Conservation (phyloP, 1,140 invertebrate genomes). For the Dryas iulia region DNA sequence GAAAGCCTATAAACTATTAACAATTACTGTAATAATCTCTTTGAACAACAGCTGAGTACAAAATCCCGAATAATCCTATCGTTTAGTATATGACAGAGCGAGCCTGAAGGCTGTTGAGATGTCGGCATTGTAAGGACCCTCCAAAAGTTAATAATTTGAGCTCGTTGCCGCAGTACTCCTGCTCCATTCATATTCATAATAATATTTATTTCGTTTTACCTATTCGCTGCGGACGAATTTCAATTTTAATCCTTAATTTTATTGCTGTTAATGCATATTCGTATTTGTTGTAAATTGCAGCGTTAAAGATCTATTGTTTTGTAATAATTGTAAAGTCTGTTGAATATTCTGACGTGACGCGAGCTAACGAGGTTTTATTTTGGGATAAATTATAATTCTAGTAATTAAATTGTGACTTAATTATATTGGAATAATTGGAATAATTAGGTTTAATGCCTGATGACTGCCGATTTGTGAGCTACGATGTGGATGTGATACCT, state of each 20-base stretch:
- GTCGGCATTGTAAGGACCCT: conserved; percentile 57
- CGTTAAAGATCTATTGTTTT: conserved; percentile 22
- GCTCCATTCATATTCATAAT: conserved; percentile 75
- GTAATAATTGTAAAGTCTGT: background rate
- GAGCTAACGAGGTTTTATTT: background rate
- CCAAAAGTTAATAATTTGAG: conserved; percentile 77
- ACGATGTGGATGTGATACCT: too few relatives aligned
- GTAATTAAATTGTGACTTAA: background rate
- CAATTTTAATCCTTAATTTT: conserved; percentile 76
- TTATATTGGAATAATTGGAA: background rate
- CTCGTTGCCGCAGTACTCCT: conserved; percentile 62
- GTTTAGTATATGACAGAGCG: conserved; percentile 55
- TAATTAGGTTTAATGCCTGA: background rate
- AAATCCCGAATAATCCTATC: conserved; percentile 37
- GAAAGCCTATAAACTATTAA: conserved; percentile 3
- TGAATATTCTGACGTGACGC: background rate
- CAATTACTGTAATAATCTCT: conserved; percentile 2
- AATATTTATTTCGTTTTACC: conserved; percentile 77
- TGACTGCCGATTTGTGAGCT: background rate
- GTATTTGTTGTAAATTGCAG: conserved; percentile 11
- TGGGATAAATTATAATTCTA: background rate
- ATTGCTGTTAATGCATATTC: conserved; percentile 25
- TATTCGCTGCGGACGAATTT: conserved; percentile 69
- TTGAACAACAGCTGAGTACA: conserved; percentile 3
- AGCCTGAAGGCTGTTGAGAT: conserved; percentile 43